A percentile compares a stretch with the other conserved stretches of the same genome.
Evolutionary conservation across 2,113 vertebrate species (phyloP).

Genomic region (Brachionichthys hirsutus): DNA sequence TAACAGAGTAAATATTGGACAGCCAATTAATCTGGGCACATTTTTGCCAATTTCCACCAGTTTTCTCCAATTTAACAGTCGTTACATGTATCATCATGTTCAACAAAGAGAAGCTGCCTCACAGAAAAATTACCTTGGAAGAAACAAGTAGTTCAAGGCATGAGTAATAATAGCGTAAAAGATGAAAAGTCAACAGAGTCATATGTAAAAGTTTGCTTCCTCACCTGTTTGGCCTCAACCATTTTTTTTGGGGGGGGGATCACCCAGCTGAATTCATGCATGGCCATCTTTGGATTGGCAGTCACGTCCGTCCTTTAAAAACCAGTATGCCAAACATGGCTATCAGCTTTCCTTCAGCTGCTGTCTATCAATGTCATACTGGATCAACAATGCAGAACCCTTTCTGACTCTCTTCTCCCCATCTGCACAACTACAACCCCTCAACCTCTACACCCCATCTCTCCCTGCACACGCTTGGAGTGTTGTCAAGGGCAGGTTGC

Average conservation of each 20-base stretch:
- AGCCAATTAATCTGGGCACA: too few species aligned
- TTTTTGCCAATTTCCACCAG: too few species aligned
- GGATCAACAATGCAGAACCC: slow-evolving; percentile 84
- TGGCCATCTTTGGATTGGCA: slow-evolving; percentile 77
- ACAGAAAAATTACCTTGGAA: slow-evolving; percentile 37
- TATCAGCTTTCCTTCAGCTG: slow-evolving; percentile 82
- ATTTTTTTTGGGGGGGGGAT: slow-evolving; percentile 62
- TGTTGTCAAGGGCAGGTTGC: slow-evolving; percentile 76
- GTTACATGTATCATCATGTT: slow-evolving; percentile 19
- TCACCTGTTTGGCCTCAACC: slow-evolving; percentile 64
- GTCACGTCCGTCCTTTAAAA: slow-evolving; percentile 80
- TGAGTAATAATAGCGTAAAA: slow-evolving; percentile 51
- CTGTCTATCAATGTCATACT: slow-evolving; percentile 84
- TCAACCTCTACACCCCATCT: slow-evolving; percentile 40
- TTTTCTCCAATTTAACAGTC: too few species aligned
- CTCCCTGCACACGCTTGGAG: slow-evolving; percentile 29
- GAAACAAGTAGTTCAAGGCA: slow-evolving; percentile 48
- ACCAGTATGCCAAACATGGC: slow-evolving; percentile 80
- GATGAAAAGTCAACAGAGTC: slow-evolving; percentile 64
- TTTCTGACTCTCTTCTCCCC: slow-evolving; percentile 68
- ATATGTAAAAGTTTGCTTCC: slow-evolving; percentile 69
- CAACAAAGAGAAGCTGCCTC: slow-evolving; percentile 31
- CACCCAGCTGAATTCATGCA: slow-evolving; percentile 76
- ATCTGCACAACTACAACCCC: slow-evolving; percentile 63
- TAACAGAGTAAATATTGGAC: too few species aligned